phyloP scores from a whole-genome alignment of 1,140 invertebrate genomes.

The Conus ventricosus region DNA sequence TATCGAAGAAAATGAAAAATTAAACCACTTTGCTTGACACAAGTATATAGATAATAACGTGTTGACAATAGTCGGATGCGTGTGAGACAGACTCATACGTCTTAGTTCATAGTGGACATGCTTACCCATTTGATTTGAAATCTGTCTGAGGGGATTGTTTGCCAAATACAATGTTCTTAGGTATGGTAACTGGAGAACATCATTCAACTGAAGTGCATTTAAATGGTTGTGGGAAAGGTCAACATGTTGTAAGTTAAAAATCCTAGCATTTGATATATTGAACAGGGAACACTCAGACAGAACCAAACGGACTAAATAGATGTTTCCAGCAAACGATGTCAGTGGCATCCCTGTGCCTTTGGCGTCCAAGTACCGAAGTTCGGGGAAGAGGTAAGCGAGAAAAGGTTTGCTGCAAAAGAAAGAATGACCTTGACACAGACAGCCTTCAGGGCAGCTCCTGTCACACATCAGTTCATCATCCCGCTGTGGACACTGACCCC shows the following conservation, averaged over 20 bases:
- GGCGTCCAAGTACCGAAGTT: background rate
- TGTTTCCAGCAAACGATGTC: background rate
- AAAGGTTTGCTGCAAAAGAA: background rate
- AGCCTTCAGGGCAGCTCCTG: conserved; percentile 19
- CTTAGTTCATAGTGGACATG: background rate
- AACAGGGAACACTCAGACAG: conserved; percentile 4
- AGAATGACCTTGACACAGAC: conserved; percentile 4
- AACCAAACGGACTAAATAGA: conserved; percentile 7
- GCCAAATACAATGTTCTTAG: conserved; percentile 23
- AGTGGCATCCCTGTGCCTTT: background rate
- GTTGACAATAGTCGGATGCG: too few relatives aligned
- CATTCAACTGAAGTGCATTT: too few relatives aligned
- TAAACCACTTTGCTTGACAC: too few relatives aligned
- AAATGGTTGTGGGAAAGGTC: too few relatives aligned
- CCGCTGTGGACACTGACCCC: conserved; percentile 22
- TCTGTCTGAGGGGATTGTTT: background rate
- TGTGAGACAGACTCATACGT: too few relatives aligned
- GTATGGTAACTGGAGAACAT: background rate
- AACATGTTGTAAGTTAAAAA: too few relatives aligned
- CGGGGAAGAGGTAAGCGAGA: background rate
- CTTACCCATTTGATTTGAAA: conserved; percentile 4
- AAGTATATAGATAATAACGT: too few relatives aligned
- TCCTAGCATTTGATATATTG: background rate
- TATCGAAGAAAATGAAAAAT: too few relatives aligned
- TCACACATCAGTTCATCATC: conserved; percentile 38